Evolutionary conservation across 2,888 invertebrate genomes (phyloP).

Genomic region (Kryphioiulus occultus): DNA sequence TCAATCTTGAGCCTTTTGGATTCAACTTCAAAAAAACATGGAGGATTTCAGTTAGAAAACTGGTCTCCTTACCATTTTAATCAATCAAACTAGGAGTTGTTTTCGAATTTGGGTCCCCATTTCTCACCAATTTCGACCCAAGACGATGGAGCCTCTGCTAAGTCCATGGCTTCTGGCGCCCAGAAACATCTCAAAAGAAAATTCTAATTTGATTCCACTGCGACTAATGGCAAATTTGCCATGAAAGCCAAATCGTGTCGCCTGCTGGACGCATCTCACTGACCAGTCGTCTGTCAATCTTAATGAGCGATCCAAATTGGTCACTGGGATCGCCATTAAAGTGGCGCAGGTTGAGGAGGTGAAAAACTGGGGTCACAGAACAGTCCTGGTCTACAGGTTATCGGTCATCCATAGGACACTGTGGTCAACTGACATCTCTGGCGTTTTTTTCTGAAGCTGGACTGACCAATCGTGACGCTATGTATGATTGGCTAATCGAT

Average conservation of each 20-base stretch:
- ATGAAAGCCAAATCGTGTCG: conserved; percentile 34
- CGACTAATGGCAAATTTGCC: background rate
- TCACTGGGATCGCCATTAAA: conserved; percentile 16
- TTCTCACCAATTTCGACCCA: background rate
- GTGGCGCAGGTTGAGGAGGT: background rate
- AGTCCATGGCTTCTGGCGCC: background rate
- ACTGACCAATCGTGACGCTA: background rate
- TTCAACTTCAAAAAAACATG: background rate
- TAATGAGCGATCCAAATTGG: conserved; percentile 1
- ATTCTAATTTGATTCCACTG: background rate
- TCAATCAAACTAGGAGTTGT: background rate
- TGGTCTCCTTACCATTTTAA: background rate
- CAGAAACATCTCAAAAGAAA: background rate
- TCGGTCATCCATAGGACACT: background rate
- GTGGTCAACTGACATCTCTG: background rate
- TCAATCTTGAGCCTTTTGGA: no score
- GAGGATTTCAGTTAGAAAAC: background rate
- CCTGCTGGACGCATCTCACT: background rate
- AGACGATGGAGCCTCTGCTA: background rate
- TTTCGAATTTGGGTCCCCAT: background rate
- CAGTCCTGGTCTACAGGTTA: background rate
- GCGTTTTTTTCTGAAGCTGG: background rate
- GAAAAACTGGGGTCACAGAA: background rate
- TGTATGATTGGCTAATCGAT: background rate
- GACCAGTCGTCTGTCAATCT: background rate